Base-by-base conservation (phyloP, 2,113 vertebrate genomes). In the Dolichotis patagonum region DNA sequence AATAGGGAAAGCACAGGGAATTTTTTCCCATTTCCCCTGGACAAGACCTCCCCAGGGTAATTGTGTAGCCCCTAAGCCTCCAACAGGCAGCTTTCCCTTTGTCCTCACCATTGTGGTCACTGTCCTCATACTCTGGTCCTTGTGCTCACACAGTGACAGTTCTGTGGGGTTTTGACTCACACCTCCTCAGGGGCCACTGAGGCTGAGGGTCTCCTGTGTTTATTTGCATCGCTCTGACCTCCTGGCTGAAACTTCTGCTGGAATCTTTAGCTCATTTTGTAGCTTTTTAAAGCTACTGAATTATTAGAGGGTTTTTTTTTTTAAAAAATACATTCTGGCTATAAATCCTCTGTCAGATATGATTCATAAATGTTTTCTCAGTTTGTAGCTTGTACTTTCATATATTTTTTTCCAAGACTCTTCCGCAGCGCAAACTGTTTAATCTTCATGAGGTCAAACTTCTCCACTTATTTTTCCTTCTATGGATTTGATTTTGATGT, bases 141-240 rank as follows among this genome's bases (percentile, higher is more conserved):
- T 38, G 35, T 82, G 35, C 22, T 28, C n/a, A 24, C n/a, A 12
- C 14, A 13, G 26, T 1, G 30, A 32, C 26, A 49, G 41, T 28
- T 49, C 43, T 1, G 7, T 38, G 11, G 73, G 26, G 56, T 0
- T 49, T 28, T 5, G 1, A 7, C 0, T 2, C 3, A 32, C 9
- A 0, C 30, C 3, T 17, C 49, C 32, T 7, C 26, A 3, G 17
- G 0, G 77, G 7, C 14, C 0, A 0, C 24, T 0, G 28, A 16
- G 2, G 0, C 0, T 0, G 7, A 46, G 2, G 0, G 0, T 41
- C 2, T 2, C 1, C 28, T 0, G 10, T 0, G 56, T 78, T 2
- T 5, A 0, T 14, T 3, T n/a, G 5, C 46, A 3, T 2, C 0
- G 28, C 19, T 0, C 3, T 2, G 8, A 10, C 2, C 26, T 54